phyloP scores from a whole-genome alignment of 2,888 invertebrate species.

The Amphipoea oculea region DNA sequence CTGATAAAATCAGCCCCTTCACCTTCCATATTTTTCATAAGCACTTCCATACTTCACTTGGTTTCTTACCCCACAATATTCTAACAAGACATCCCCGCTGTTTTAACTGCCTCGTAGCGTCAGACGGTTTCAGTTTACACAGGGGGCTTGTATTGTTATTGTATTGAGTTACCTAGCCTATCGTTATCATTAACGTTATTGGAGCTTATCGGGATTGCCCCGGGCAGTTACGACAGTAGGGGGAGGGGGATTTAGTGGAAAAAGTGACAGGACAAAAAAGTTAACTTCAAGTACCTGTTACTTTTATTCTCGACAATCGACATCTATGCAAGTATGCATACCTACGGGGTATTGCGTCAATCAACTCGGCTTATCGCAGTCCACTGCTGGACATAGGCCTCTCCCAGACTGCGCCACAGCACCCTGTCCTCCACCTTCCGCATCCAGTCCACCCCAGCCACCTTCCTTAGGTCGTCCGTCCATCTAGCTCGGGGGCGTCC shows the following conservation, averaged over 20 bases:
- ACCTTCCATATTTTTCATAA: neutral
- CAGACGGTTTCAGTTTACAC: constrained; percentile 67
- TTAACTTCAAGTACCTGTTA: neutral
- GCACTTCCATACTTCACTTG: neutral
- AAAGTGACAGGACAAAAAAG: neutral
- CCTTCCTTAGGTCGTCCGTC: no score
- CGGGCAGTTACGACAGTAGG: constrained; percentile 6
- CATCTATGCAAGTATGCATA: no score
- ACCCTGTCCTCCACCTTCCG: no score
- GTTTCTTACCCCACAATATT: neutral
- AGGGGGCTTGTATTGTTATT: constrained; percentile 64
- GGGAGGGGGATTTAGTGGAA: constrained; percentile 15
- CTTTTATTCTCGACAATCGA: neutral
- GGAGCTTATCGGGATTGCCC: constrained; percentile 52
- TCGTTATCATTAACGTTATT: constrained; percentile 65
- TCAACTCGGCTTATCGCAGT: no score
- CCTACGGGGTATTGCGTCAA: no score
- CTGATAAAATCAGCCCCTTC: neutral
- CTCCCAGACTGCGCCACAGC: no score
- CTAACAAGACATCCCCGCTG: constrained; percentile 24
- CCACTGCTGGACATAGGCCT: no score
- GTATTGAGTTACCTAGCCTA: constrained; percentile 64
- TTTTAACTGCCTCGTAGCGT: constrained; percentile 37
- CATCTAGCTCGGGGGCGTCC: no score
- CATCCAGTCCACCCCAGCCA: no score